Evolutionary conservation across 2,113 vertebrate species (phyloP), one percentile per base, ranked within the genome.

Genomic region (Poecile atricapillus): DNA sequence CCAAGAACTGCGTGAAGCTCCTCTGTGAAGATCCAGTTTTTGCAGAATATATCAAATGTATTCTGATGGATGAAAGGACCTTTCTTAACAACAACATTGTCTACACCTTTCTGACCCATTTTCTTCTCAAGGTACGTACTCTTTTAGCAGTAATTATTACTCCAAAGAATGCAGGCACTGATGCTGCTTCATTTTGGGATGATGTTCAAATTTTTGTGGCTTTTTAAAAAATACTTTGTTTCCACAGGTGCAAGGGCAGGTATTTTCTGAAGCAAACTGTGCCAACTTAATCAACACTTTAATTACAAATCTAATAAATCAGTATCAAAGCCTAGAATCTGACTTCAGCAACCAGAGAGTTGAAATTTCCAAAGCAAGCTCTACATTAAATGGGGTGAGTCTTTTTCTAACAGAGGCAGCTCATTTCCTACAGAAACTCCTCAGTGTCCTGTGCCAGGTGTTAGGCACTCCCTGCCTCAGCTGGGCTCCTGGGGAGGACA

Each of bases 1-100:
- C 99, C 27, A 99, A 99, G 97, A 99, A 99, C 35, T 99, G 99
- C 33, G 98, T 99, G 92, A 99, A 99, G 97, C 98, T 99, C 87
- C 98, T 99, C 89, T 99, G 99, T 74, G 99, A 99, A 96, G 99
- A 99, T 87, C 99, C 99, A 0, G 99, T 99, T 69, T 99, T 99
- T 95, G 99, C 99, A 86, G 99, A 99, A 96, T 99, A 99, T 95
- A 99, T 99, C 94, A 99, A 99, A 92, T 99, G 99, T 76, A 99
- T 99, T 96, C 98, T 99, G 94, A 99, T 99, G 99, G 99, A 99
- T 65, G 99, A 99, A 98, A 98, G 99, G 94, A 98, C 98, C 74
- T 99, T 99, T 84, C 98, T 99, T 58, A 99, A 99, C 98, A 99
- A 99, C 97, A 99, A 98, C 46, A 92, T 98, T 63, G 99, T 99